Conservation (phyloP, 1,140 invertebrate species). For the Dolichoris vasculosae region DNA sequence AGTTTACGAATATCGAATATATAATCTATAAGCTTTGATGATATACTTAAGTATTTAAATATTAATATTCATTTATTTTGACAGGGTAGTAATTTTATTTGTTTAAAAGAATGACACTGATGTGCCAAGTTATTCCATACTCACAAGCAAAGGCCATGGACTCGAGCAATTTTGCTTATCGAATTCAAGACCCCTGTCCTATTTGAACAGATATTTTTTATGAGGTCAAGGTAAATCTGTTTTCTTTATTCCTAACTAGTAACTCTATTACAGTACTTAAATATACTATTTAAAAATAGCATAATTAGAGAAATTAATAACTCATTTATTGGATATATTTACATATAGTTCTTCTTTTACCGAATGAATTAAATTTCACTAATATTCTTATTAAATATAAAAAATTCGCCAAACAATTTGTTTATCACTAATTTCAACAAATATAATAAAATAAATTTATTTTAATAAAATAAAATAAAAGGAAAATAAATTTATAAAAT, state of each 20-base stretch:
- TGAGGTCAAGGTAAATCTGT: constrained; percentile 25
- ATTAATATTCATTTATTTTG: background rate
- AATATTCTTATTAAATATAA: no score
- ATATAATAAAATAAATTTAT: no score
- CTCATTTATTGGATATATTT: no score
- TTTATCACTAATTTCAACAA: no score
- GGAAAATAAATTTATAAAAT: no score
- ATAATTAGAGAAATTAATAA: no score
- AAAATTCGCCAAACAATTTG: no score
- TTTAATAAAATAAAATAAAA: no score
- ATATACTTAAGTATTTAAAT: background rate
- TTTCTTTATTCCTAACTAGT: background rate
- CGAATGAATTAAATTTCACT: no score
- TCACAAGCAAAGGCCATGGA: background rate
- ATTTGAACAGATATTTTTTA: background rate
- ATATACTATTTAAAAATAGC: background rate
- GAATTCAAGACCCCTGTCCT: background rate
- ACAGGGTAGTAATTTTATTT: background rate
- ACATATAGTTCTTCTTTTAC: no score
- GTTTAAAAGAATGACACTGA: background rate
- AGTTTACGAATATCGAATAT: background rate
- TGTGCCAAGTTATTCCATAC: background rate
- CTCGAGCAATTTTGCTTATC: background rate
- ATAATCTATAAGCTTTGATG: background rate
- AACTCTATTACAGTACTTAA: background rate